Evolutionary conservation across 2,888 invertebrate genomes (phyloP), one percentile per base, ranked within the genome.

Genomic region (Xylota segnis): DNA sequence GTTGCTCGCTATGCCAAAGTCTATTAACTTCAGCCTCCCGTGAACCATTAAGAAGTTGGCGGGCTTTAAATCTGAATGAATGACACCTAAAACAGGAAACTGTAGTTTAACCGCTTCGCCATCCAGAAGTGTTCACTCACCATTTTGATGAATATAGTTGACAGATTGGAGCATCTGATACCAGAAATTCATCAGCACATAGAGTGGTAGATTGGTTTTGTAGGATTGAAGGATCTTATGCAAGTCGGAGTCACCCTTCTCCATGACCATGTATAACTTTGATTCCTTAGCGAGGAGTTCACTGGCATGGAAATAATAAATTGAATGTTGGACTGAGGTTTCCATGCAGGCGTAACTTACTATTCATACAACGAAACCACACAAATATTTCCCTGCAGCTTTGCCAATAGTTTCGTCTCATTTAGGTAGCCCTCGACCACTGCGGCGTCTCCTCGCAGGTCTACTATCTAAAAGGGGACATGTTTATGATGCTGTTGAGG

Each of bases 41-140:
- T 95, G 94, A 5, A 97, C 96, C 90, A 98, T 93, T 50, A 99
- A 93, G 92, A 99, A 99, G 93, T 99, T 99, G 0, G 98, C 98
- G 0, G 99, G 99, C 92, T 99, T 99, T 88, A 99, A 93, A 92
- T 99, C 99, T 0, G 98, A 97, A 93, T 99, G 99, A 89, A 99
- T 97, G 2, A 99, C 97, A 68, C 97, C 98, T 97, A 90, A 14
- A 90, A 63, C 1, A 63, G 16, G 56, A n/a, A n/a, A 45, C 23
- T 9, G 2, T 37, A 16, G 7, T 23, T 23, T 12, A 2, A 18
- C 32, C 29, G 9, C 7, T 37, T n/a, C 2, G 29, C 23, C 1
- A 2, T n/a, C 12, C 12, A n/a, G 37, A 34, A 0, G 5, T n/a
- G n/a, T 10, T 5, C 45, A 47, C 43, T 84, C 66, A 90, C 97